Base-by-base conservation (phyloP, 2,888 invertebrate species). In the Gisinianus flammeolus region DNA sequence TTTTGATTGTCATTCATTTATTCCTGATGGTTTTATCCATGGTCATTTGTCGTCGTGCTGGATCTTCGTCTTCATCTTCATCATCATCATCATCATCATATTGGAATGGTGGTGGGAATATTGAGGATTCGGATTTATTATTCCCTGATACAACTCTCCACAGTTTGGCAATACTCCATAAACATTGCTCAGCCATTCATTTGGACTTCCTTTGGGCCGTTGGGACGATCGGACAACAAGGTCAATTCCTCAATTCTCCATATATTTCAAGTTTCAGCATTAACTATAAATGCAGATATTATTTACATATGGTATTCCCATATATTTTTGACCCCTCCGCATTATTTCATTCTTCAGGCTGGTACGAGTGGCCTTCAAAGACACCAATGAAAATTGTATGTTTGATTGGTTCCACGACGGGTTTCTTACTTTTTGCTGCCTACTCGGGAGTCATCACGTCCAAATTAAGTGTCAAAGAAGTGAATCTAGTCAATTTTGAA, bases 361-460 rank as follows among this genome's bases (percentile, higher is more conserved):
- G 76, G 76, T 68, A 76, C 33, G 54, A 54, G 0, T 68, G 28
- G 56, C 76, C 76, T 31, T 44, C 24, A 4, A 54, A 56, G 22
- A 54, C 33, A 2, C 22, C 76, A 1, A 8, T 68, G n/a, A 76
- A 52, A 22, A 10, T 76, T n/a, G 33, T 68, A 2, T 58, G 30
- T 22, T 30, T 76, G 2, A 66, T 76, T 8, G 76, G 52, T 22
- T 76, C 76, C 19, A 10, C 30, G 0, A 68, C 31, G 8, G 76
- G 76, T 0, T 76, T 76, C 31, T 28, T 76, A 0, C 16, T 76
- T 2, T 56, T 30, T 28, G 31, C 76, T 3, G 68, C 68, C 2
- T 76, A 76, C 26, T 68, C 68, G 5, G 76, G 44, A 28, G 35
- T 19, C 8, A 67, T 76, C 2, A 76, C 76, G 19, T 76, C 76